Conservation (phyloP, 2,797 vertebrate species). For the Sebastes melanostomus region DNA sequence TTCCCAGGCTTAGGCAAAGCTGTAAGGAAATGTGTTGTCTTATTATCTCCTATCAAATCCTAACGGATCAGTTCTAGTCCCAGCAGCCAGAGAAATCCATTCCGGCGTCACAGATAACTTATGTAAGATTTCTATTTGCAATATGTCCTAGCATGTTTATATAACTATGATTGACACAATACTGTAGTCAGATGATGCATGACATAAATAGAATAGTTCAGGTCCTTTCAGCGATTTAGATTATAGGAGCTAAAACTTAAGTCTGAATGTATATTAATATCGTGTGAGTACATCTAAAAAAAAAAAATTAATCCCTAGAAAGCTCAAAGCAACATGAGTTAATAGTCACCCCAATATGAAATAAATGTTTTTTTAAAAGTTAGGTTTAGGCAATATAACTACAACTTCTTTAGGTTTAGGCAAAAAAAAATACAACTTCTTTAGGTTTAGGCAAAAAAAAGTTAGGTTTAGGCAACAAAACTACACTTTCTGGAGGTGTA, state of each 20-base stretch:
- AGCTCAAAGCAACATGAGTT: background rate
- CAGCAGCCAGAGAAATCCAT: slow-evolving; percentile 44
- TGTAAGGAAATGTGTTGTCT: slow-evolving; percentile 69
- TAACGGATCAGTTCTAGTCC: slow-evolving; percentile 48
- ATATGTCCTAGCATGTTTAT: slow-evolving; percentile 44
- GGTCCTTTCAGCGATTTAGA: background rate
- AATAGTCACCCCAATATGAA: background rate
- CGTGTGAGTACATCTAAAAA: background rate
- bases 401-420: too few species aligned
- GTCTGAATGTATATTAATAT: background rate
- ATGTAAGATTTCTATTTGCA: slow-evolving; percentile 53
- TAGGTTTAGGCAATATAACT: too few species aligned
- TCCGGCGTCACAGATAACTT: slow-evolving; percentile 44
- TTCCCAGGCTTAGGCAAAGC: slow-evolving; percentile 68
- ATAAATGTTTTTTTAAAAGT: too few species aligned
- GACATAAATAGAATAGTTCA: background rate
- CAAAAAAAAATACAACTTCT: too few species aligned
- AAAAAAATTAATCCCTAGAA: background rate
- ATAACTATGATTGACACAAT: slow-evolving; percentile 20
- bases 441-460: too few species aligned
- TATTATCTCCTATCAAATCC: slow-evolving; percentile 72
- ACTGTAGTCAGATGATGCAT: background rate
- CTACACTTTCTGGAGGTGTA: rapidly evolving
- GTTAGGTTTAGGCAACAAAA: too few species aligned
- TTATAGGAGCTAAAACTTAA: background rate